Percentiles rank a stretch among this genome's conserved stretches.
These are phyloP conservation scores for Arctocebus calabarensis DNA, from an alignment of 2,797 vertebrate species.

Conservation along the genomic window DNA sequence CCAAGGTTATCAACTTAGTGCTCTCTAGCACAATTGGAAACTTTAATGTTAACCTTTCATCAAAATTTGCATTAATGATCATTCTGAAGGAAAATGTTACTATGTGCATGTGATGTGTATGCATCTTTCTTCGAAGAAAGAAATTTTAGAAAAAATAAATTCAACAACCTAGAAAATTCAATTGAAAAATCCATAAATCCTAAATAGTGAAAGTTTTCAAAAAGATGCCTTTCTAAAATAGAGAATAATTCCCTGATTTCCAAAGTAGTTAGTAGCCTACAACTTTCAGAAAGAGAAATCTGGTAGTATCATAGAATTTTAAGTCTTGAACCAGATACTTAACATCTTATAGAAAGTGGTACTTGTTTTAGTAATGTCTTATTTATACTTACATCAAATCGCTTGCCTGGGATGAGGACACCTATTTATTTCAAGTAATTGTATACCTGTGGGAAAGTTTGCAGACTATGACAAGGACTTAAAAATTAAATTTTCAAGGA, in stretches of 20 bases:
- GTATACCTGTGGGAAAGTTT: neutral
- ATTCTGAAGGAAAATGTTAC: neutral
- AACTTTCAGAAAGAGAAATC: neutral
- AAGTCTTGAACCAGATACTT: neutral
- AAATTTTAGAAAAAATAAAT: neutral
- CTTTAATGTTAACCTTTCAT: neutral
- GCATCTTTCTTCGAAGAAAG: neutral
- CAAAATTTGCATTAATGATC: neutral
- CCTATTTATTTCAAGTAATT: neutral
- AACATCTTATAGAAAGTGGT: neutral
- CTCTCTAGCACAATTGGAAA: neutral
- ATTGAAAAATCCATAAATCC: neutral
- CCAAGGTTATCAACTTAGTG: neutral
- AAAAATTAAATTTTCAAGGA: neutral
- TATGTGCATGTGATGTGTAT: neutral
- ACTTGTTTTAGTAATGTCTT: neutral
- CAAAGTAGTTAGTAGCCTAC: neutral
- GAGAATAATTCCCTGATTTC: neutral
- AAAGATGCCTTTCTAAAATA: slow-evolving; percentile 27
- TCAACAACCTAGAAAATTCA: neutral
- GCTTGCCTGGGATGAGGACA: neutral
- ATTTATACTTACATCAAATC: neutral
- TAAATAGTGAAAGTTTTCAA: neutral
- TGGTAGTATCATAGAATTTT: neutral
- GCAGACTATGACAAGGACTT: neutral